Conservation (phyloP, 2,113 vertebrate genomes). For the Collichthys lucidus region DNA sequence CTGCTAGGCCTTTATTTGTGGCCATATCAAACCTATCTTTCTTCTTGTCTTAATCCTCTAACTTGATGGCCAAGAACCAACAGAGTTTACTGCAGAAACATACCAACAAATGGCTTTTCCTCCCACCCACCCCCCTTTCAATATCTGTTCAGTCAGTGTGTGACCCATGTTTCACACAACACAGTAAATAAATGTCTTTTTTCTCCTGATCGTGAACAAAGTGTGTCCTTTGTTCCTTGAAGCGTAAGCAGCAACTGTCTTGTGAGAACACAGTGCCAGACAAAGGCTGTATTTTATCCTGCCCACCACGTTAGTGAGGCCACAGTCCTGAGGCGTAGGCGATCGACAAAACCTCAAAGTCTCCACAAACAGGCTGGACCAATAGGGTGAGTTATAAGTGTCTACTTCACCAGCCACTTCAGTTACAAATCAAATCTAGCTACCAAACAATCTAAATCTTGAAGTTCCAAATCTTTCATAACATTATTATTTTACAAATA, state of each 20-base stretch:
- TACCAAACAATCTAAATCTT: not conserved
- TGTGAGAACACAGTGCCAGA: slow-evolving; percentile 52
- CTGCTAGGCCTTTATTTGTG: not conserved
- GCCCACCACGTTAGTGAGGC: slow-evolving; percentile 65
- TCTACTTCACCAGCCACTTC: not conserved
- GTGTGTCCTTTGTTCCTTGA: slow-evolving; percentile 70
- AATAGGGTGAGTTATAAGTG: not conserved
- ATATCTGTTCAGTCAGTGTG: slow-evolving; percentile 23
- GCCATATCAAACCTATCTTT: not conserved
- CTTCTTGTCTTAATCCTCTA: not conserved
- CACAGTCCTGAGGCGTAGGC: slow-evolving; percentile 66
- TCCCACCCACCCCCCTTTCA: not conserved
- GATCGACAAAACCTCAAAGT: slow-evolving; percentile 15
- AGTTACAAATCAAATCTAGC: not conserved
- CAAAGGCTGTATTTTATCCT: slow-evolving; percentile 71
- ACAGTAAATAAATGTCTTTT: slow-evolving; percentile 76
- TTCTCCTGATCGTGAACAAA: slow-evolving; percentile 65
- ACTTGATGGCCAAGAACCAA: not conserved
- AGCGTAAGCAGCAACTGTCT: slow-evolving; percentile 69
- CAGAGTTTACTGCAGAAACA: not conserved
- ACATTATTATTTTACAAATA: not conserved
- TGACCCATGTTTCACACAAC: slow-evolving; percentile 59
- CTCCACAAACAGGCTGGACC: not conserved
- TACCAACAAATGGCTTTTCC: not conserved
- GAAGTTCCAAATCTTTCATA: not conserved